phyloP scores from a whole-genome alignment of 2,797 vertebrate species.

The Simalia tracyae region DNA sequence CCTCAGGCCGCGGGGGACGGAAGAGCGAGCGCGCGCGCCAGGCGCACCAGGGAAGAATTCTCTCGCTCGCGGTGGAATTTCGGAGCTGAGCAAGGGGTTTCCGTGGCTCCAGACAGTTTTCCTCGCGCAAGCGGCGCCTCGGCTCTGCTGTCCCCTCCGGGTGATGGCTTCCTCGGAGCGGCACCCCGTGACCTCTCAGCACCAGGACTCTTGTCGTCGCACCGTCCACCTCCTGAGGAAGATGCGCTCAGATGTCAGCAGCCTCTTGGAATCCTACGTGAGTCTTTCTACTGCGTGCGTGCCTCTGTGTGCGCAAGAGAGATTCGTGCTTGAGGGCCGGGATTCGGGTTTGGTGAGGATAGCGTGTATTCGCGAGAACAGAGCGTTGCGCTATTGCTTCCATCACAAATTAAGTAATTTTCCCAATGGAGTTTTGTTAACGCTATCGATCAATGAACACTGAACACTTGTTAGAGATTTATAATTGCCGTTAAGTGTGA shows the following conservation, averaged over 20 bases:
- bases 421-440: not conserved
- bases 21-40: constrained; percentile 42
- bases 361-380: not conserved
- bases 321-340: not conserved
- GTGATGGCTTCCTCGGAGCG: constrained; percentile 69
- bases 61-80: constrained; percentile 63
- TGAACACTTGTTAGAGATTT: not conserved
- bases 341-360: not conserved
- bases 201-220: constrained; percentile 66
- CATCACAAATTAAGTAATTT: not conserved
- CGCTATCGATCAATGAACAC: not conserved
- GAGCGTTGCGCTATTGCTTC: not conserved
- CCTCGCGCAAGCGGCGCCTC: constrained; percentile 2
- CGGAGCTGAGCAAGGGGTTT: constrained; percentile 68
- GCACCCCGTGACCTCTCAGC: constrained; percentile 44
- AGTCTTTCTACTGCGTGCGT: constrained; percentile 47
- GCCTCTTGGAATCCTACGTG: constrained; percentile 71
- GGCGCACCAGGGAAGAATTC: constrained; percentile 63
- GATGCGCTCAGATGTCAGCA: constrained; percentile 70
- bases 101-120: constrained; percentile 37
- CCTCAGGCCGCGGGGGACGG: constrained; percentile 50
- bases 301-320: not conserved
- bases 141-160: constrained; percentile 31
- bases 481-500: too few species aligned
- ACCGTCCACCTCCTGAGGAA: constrained; percentile 74